Conservation (phyloP, 2,113 vertebrate species). For the Shinisaurus crocodilurus region DNA sequence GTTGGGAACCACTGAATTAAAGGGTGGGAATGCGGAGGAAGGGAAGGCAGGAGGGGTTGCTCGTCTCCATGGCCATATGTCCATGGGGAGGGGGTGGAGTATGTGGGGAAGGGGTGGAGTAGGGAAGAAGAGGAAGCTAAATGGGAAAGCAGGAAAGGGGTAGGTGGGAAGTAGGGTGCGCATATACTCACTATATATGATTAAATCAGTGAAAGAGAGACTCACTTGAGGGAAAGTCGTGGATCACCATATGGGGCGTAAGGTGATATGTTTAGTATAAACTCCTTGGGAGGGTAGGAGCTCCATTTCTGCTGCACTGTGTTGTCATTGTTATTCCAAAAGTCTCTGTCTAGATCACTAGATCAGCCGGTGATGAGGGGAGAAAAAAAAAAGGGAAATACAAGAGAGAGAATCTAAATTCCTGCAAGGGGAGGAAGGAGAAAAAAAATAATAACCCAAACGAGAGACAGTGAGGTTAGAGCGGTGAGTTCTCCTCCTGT, state of each 20-base stretch:
- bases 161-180: conserved; percentile 58
- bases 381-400: conserved; percentile 83
- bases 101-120: conserved; percentile 64
- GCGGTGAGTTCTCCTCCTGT: conserved; percentile 50
- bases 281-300: conserved; percentile 99
- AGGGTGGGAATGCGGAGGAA: conserved; percentile 8
- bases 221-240: conserved; percentile 99
- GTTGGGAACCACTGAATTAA: conserved; percentile 36
- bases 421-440: conserved; percentile 66
- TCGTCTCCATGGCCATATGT: conserved; percentile 90
- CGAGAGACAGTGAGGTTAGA: conserved; percentile 31
- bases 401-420: conserved; percentile 79
- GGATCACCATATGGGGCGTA: conserved; percentile 98
- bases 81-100: conserved; percentile 80
- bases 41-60: conserved; percentile 82
- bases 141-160: conserved; percentile 58
- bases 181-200: conserved; percentile 76
- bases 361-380: conserved; percentile 82
- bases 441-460: conserved; percentile 27
- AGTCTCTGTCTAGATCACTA: conserved; percentile 99
- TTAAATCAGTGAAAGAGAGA: conserved; percentile 84
- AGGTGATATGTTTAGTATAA: conserved; percentile 99
- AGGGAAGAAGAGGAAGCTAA: conserved; percentile 64
- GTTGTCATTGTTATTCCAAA: conserved; percentile 99
- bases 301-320: conserved; percentile 99